Evolutionary conservation across 2,113 vertebrate species (phyloP), one percentile per base, ranked within the genome.

Genomic region (Suricata suricatta): DNA sequence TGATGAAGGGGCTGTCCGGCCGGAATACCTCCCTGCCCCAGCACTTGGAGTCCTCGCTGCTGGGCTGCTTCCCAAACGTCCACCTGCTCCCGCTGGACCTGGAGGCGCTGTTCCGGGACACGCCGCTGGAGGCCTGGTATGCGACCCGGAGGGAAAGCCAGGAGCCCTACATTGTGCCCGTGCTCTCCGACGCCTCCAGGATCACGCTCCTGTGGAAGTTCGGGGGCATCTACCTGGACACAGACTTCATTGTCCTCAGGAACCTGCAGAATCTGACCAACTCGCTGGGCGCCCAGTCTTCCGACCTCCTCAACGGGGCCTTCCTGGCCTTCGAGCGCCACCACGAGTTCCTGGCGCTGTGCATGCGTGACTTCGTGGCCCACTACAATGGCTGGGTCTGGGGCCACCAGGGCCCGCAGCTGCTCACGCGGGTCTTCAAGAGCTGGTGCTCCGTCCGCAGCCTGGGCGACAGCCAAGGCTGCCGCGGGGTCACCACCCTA

Each of bases 151-250:
- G n/a, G n/a, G n/a, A n/a, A n/a, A n/a, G n/a, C n/a, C n/a, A n/a
- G 98, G 98, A 98, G 38, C 98, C 98, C 14, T 93, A 98, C 97
- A 98, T 93, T 91, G 72, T 98, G 15, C 95, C 95, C 0, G 33
- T 98, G 44, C 96, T 99, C 2, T 99, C 99, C 0, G 99, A 99
- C 0, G 99, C 99, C 77, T 98, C 98, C 41, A 96, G 99, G 29
- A 91, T 99, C 4, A 95, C 97, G 4, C 97, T 98, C 54, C 91
- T 99, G 41, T 99, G 99, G 98, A 99, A 98, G 86, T 98, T 97
- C 13, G 99, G 99, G 0, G 99, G 99, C 52, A 87, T 99, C 97
- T 99, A 99, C 97, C 95, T 99, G 96, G 99, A 99, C 91, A 99
- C 98, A 0, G 99, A 99, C 93, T 99, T 99, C 87, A 98, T 99